Percentiles rank a stretch among this genome's conserved stretches.
phyloP scores from a whole-genome alignment of 2,113 vertebrate species.

The Fregata magnificens region DNA sequence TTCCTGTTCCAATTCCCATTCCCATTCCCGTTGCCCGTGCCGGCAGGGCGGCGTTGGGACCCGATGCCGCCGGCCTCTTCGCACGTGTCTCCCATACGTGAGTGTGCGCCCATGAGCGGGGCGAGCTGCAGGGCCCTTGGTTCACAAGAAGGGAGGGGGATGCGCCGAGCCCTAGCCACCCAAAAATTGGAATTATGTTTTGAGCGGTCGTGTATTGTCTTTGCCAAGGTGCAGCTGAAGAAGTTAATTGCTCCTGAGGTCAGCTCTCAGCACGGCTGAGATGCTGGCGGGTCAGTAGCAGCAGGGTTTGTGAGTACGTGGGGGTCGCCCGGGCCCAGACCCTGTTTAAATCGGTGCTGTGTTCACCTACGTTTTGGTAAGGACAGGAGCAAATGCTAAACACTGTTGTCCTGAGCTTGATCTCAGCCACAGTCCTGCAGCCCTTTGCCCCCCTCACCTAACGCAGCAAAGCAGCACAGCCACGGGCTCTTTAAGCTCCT shows the following conservation, averaged over 20 bases:
- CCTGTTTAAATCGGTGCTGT: neutral
- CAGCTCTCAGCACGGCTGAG: neutral
- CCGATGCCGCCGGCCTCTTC: neutral
- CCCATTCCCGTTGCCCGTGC: neutral
- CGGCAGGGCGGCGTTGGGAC: neutral
- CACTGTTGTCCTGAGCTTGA: neutral
- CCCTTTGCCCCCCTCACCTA: neutral
- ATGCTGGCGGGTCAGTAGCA: neutral
- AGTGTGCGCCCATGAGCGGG: accelerated
- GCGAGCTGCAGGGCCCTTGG: accelerated
- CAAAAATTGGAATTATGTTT: neutral
- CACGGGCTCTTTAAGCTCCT: neutral
- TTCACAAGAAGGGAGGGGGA: neutral
- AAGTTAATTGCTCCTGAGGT: neutral
- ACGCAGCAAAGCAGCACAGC: neutral
- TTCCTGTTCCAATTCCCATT: neutral
- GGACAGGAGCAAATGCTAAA: neutral
- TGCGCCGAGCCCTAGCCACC: neutral
- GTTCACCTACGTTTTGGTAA: accelerated
- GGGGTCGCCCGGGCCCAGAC: neutral
- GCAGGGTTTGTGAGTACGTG: neutral
- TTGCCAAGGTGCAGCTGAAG: neutral
- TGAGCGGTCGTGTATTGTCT: neutral
- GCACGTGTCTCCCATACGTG: accelerated
- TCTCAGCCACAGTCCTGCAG: neutral